Evolutionary conservation across 2,888 invertebrate genomes (phyloP).

Genomic region (Agrochola circellaris): DNA sequence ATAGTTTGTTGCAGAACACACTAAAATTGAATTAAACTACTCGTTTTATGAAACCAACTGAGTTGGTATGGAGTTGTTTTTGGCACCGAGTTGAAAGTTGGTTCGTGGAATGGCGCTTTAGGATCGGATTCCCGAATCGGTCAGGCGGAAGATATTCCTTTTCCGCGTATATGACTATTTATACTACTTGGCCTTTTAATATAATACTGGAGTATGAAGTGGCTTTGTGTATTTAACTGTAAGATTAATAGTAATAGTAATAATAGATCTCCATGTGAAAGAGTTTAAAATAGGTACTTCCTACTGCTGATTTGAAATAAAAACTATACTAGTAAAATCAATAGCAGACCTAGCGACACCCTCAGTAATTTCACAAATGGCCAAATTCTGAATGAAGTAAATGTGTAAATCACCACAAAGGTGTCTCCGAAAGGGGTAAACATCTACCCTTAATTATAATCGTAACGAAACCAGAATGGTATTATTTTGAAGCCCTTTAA

Average conservation of each 20-base stretch:
- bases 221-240: conserved; percentile 7
- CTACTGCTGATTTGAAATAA: too few species aligned
- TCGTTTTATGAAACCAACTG: conserved; percentile 34
- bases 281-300: neutral
- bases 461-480: too few species aligned
- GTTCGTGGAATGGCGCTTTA: conserved; percentile 46
- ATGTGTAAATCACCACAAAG: too few species aligned
- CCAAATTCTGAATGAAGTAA: too few species aligned
- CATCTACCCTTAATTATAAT: too few species aligned
- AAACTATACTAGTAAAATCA: neutral
- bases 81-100: conserved; percentile 41
- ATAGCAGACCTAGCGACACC: neutral
- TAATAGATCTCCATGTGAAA: neutral
- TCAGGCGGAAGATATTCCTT: conserved; percentile 47
- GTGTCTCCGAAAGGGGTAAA: too few species aligned
- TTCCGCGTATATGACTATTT: conserved; percentile 46
- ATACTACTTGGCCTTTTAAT: conserved; percentile 24
- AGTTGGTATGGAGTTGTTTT: conserved; percentile 42
- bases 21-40: conserved; percentile 49
- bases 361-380: neutral
- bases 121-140: conserved; percentile 48
- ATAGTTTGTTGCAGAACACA: conserved; percentile 48
- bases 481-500: too few species aligned
- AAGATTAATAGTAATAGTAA: neutral
- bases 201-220: neutral